phyloP scores from a whole-genome alignment of 2,888 invertebrate genomes.

The Cylloceria caligata region DNA sequence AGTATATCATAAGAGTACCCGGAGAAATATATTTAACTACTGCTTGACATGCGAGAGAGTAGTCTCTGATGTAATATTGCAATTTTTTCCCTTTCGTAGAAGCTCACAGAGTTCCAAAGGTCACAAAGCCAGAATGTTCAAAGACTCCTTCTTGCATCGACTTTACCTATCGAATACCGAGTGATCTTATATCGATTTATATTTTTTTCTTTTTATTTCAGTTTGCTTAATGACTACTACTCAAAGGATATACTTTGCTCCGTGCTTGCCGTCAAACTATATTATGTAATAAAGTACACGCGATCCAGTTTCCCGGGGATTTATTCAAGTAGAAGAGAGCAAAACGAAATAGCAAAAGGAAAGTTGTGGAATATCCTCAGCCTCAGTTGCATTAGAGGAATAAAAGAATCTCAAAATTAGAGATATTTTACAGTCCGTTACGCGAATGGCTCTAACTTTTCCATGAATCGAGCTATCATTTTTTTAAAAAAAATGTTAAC shows the following conservation, averaged over 20 bases:
- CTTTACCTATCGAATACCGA: constrained; percentile 4
- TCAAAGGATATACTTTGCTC: constrained; percentile 5
- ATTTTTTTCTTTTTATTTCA: constrained; percentile 6
- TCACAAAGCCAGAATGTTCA: constrained; percentile 25
- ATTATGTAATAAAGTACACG: not conserved
- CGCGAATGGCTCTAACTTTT: not conserved
- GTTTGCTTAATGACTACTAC: constrained; percentile 1
- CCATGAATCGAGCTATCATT: not conserved
- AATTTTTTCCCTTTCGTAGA: not conserved
- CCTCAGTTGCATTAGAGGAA: not conserved
- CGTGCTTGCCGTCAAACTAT: not conserved
- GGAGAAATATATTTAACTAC: too few species aligned
- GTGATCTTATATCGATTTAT: constrained; percentile 20
- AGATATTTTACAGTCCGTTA: not conserved
- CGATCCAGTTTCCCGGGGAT: not conserved
- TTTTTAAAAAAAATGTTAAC: not conserved
- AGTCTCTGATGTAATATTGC: constrained; percentile 7
- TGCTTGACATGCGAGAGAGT: too few species aligned
- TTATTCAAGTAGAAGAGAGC: not conserved
- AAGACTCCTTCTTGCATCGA: constrained; percentile 27
- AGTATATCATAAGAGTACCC: too few species aligned
- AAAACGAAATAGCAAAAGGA: not conserved
- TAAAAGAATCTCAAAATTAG: not conserved
- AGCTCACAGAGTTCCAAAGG: too few species aligned
- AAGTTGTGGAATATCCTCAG: not conserved